phyloP scores from a whole-genome alignment of 2,797 vertebrate species.

The Masticophis lateralis region DNA sequence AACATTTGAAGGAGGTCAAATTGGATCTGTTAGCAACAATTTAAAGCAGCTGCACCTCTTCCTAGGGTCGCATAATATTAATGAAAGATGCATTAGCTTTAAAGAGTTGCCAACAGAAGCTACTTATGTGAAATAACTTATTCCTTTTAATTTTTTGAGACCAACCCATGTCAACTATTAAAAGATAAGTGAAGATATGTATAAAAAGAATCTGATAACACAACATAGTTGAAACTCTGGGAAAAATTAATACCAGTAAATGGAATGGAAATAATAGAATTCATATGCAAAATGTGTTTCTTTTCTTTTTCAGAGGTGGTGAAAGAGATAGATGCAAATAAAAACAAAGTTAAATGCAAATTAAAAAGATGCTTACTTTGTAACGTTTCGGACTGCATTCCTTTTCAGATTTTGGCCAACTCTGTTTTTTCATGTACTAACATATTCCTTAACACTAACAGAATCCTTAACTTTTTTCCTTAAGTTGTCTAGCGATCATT shows the following conservation, averaged over 20 bases:
- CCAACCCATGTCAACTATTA: background rate
- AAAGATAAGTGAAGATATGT: background rate
- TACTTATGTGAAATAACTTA: background rate
- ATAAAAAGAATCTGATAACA: background rate
- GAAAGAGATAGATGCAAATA: background rate
- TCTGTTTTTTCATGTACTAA: background rate
- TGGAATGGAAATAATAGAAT: background rate
- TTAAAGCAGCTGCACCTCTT: background rate
- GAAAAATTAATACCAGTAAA: background rate
- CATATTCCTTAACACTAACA: background rate
- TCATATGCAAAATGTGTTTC: background rate
- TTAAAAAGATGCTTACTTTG: background rate
- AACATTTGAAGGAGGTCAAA: background rate
- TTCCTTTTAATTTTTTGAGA: background rate
- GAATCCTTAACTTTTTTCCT: background rate
- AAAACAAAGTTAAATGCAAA: background rate
- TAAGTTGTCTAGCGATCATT: background rate
- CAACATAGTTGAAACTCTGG: background rate
- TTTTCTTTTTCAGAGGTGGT: background rate
- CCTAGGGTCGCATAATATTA: background rate
- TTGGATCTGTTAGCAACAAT: background rate
- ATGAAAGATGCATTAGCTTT: background rate
- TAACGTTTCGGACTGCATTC: background rate
- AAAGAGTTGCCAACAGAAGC: background rate
- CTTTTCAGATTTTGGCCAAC: background rate